Evolutionary conservation across 2,797 vertebrate genomes (phyloP).

Genomic region (Atherinosoma microstoma): DNA sequence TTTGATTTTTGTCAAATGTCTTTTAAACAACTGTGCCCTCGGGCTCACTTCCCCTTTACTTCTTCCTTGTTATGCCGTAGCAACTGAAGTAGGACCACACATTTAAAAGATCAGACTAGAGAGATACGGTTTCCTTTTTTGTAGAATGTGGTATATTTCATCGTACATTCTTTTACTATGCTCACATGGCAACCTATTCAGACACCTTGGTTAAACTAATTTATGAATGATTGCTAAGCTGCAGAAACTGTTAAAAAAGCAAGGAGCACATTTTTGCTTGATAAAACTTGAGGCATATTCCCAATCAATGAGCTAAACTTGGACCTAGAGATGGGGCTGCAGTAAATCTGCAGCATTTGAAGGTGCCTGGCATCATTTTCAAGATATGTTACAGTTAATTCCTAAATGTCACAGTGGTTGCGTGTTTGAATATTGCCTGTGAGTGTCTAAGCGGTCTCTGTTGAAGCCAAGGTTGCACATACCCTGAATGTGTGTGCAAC

Average conservation of each 20-base stretch:
- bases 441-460: conserved; percentile 26
- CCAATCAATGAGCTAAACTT: conserved; percentile 43
- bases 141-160: not conserved
- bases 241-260: conserved; percentile 7
- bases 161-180: not conserved
- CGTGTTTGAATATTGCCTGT: conserved; percentile 48
- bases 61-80: conserved; percentile 9
- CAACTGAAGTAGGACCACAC: not conserved
- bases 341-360: conserved; percentile 44
- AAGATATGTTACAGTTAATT: conserved; percentile 57
- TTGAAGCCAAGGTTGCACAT: conserved; percentile 35
- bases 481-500: conserved; percentile 36
- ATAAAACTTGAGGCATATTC: conserved; percentile 22
- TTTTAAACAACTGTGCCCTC: conserved; percentile 13
- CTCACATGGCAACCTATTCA: conserved; percentile 3
- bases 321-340: conserved; percentile 5
- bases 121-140: conserved; percentile 8
- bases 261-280: conserved; percentile 12
- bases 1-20: conserved; percentile 47
- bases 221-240: conserved; percentile 14
- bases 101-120: conserved; percentile 4
- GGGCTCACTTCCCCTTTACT: not conserved
- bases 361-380: conserved; percentile 56
- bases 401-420: conserved; percentile 52
- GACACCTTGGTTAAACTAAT: conserved; percentile 17